Conservation (phyloP, 2,888 invertebrate species). For the Drosophila picticornis region DNA sequence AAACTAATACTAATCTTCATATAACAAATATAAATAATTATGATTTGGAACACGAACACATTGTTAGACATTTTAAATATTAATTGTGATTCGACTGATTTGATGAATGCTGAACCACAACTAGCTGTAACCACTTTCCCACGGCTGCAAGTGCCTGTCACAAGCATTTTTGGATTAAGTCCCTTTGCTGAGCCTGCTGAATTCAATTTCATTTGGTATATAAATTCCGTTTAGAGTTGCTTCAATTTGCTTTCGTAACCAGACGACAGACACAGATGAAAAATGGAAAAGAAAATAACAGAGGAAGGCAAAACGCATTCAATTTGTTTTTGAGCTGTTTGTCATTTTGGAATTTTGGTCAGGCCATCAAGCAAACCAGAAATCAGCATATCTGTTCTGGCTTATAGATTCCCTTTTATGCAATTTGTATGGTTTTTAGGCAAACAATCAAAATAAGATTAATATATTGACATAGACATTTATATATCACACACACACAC, state of each 20-base stretch:
- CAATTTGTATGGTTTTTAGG: conserved; percentile 23
- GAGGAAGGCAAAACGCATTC: conserved; percentile 42
- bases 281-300: conserved; percentile 3
- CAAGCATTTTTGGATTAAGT: conserved; percentile 26
- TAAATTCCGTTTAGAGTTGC: conserved; percentile 42
- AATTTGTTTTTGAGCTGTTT: conserved; percentile 49
- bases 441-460: conserved; percentile 69
- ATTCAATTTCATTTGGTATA: conserved; percentile 48
- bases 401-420: conserved; percentile 1
- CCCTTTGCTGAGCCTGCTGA: conserved; percentile 5
- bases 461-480: conserved; percentile 51
- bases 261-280: conserved; percentile 11
- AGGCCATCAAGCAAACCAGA: conserved; percentile 16
- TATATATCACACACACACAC: conserved; percentile 46
- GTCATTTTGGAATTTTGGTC: conserved; percentile 12
- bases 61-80: neutral
- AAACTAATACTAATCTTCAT: neutral
- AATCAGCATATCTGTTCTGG: conserved; percentile 14
- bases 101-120: neutral
- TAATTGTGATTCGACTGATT: neutral
- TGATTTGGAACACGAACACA: neutral
- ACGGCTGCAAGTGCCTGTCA: conserved; percentile 20
- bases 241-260: conserved; percentile 47
- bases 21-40: neutral
- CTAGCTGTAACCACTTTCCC: neutral